Evolutionary conservation across 1,140 invertebrate species (phyloP).

Genomic region (Rhopalosiphum padi): DNA sequence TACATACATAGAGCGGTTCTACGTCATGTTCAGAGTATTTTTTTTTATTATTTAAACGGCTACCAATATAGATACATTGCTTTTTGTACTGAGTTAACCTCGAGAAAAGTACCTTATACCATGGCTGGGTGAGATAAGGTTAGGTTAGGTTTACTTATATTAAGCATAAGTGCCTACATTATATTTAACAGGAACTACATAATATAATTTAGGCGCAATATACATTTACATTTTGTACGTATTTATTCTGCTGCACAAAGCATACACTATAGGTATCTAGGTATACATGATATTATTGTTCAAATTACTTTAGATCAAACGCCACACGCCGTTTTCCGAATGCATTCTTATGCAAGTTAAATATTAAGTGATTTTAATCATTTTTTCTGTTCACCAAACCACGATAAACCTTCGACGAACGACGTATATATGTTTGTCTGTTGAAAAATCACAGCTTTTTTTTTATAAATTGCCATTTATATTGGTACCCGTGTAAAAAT

Average conservation of each 20-base stretch:
- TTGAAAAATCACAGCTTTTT: not conserved
- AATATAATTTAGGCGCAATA: not conserved
- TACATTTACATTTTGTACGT: not conserved
- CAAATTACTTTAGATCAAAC: not conserved
- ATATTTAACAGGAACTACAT: not conserved
- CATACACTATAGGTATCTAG: not conserved
- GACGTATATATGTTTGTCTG: not conserved
- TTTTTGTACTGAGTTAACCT: not conserved
- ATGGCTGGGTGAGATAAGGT: not conserved
- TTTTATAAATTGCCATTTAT: not conserved
- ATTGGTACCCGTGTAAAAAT: not conserved
- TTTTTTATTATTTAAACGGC: not conserved
- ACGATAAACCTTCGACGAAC: not conserved
- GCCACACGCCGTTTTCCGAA: not conserved
- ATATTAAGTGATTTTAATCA: not conserved
- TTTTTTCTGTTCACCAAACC: not conserved
- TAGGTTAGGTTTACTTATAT: no score
- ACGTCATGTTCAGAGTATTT: not conserved
- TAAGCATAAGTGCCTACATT: not conserved
- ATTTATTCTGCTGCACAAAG: no score
- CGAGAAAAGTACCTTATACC: not conserved
- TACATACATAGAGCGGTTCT: not conserved
- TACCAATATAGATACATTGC: not conserved
- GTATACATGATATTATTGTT: not conserved
- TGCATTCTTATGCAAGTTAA: not conserved